A percentile compares a stretch with the other conserved stretches of the same genome.
Conservation (phyloP, 2,113 vertebrate genomes). For the Chloropsis cyanopogon region DNA sequence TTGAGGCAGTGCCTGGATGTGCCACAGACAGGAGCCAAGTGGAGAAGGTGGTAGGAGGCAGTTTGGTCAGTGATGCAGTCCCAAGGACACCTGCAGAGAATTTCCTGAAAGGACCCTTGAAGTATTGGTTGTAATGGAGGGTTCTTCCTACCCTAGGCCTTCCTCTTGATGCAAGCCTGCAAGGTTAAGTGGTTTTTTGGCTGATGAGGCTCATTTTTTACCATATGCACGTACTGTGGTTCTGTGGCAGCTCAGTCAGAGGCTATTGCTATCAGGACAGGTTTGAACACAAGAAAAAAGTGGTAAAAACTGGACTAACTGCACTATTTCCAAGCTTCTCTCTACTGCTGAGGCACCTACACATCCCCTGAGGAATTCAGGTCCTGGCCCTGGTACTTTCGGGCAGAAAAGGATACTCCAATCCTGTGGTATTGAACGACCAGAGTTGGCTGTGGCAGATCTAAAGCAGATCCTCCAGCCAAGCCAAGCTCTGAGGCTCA, state of each 20-base stretch:
- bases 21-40: accelerated
- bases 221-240: accelerated
- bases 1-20: accelerated
- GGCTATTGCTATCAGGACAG: not conserved
- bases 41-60: not conserved
- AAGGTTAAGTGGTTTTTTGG: not conserved
- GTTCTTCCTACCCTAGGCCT: not conserved
- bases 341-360: not conserved
- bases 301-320: not conserved
- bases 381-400: not conserved
- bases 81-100: not conserved
- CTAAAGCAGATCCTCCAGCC: not conserved
- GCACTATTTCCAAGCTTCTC: not conserved
- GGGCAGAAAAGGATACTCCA: not conserved
- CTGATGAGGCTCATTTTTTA: not conserved
- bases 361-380: not conserved
- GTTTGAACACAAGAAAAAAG: not conserved
- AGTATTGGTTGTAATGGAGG: not conserved
- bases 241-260: not conserved
- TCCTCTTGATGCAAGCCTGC: not conserved
- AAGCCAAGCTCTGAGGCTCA: not conserved
- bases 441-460: not conserved
- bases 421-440: not conserved
- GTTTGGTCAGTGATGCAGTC: not conserved
- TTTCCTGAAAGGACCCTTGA: not conserved